Percentiles rank a stretch among this genome's conserved stretches.
Evolutionary conservation across 2,888 invertebrate genomes (phyloP).

Genomic region (Morpho helenor): DNA sequence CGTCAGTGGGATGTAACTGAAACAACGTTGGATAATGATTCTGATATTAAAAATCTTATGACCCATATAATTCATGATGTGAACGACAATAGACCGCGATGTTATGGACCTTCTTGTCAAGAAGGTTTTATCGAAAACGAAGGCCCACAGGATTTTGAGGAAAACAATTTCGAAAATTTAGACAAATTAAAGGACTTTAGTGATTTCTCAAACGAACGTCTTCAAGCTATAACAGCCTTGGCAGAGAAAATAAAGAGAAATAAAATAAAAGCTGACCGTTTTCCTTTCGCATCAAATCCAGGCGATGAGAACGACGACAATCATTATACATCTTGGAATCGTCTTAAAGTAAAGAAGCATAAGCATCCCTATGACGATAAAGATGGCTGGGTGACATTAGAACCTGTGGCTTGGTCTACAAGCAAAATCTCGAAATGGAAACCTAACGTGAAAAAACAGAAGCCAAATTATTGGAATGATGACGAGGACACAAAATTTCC

Average conservation of each 20-base stretch:
- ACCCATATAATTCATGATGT: slow-evolving; percentile 64
- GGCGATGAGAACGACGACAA: slow-evolving; percentile 51
- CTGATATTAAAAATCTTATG: slow-evolving; percentile 63
- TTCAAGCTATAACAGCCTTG: slow-evolving; percentile 65
- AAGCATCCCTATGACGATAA: slow-evolving; percentile 83
- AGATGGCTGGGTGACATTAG: slow-evolving; percentile 88
- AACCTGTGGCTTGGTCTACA: slow-evolving; percentile 88
- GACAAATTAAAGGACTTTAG: slow-evolving; percentile 74
- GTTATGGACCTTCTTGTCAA: slow-evolving; percentile 71
- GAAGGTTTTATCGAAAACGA: slow-evolving; percentile 50
- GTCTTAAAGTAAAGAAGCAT: slow-evolving; percentile 74
- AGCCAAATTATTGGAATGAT: slow-evolving; percentile 65
- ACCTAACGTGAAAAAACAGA: slow-evolving; percentile 78
- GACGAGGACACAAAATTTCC: slow-evolving; percentile 52
- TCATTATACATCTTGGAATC: slow-evolving; percentile 71
- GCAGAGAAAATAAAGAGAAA: slow-evolving; percentile 72
- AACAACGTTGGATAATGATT: slow-evolving; percentile 47
- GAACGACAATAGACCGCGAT: slow-evolving; percentile 53
- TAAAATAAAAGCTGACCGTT: slow-evolving; percentile 49
- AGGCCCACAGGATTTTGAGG: slow-evolving; percentile 77
- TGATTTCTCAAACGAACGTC: slow-evolving; percentile 59
- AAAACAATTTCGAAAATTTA: slow-evolving; percentile 77
- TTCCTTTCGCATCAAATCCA: slow-evolving; percentile 31
- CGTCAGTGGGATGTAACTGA: slow-evolving; percentile 28
- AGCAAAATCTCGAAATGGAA: slow-evolving; percentile 91